Evolutionary conservation across 1,140 invertebrate species (phyloP), one percentile per base, ranked within the genome.

Genomic region (Drosophila navojoa): DNA sequence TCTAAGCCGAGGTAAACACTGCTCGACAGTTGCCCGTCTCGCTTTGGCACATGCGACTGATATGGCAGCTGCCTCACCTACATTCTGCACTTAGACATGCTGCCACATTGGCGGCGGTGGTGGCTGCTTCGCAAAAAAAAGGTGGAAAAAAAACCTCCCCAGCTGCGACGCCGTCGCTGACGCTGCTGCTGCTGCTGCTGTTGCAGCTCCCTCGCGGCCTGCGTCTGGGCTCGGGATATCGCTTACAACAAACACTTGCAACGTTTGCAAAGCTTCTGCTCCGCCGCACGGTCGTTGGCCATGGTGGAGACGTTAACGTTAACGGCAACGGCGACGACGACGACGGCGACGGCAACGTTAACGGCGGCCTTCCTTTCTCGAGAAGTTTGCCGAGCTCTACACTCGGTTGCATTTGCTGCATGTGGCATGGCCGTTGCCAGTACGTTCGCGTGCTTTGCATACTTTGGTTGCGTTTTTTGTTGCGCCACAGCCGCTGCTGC

Each of bases 361-460:
- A 68, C 71, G 58, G 72, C 79, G 73, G 79, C 79, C 70, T 72
- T 58, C 63, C 71, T 75, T 71, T 63, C 82, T 87, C 82, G 79
- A 89, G 84, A 71, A 89, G 70, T 82, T 80, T 50, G 63, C 61
- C 73, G 77, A 73, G 76, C 54, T 71, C 76, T 75, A 71, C 44
- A 32, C 76, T 58, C 54, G 60, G 66, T 72, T 70, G 70, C 71
- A 69, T 71, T 74, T 68, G 71, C 71, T 61, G 57, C 64, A 68
- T 73, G 58, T 68, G 60, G 54, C 74, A 57, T 73, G 80, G 60
- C 77, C 54, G 67, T 53, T 76, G 57, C 74, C 90, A 91, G 90
- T 91, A 91, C 79, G 90, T 78, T 90, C 90, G 90, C 90, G 90
- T 91, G 90, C 90, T 89, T 91, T 89, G 90, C 90, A 91, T 91